Conservation (phyloP, 2,888 invertebrate genomes). For the Keiferia lycopersicella region DNA sequence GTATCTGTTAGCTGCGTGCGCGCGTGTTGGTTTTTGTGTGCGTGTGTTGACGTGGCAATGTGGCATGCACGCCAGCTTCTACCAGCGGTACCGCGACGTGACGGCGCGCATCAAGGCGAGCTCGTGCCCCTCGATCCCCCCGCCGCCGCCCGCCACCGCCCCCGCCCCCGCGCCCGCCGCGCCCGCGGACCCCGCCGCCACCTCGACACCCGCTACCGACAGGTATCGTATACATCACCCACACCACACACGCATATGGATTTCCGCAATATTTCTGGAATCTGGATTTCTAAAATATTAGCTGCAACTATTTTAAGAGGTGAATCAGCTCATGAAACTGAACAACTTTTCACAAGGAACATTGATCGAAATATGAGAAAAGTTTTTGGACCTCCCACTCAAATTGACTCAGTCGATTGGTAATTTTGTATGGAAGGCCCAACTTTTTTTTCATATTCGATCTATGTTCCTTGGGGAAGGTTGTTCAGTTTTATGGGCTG, state of each 20-base stretch:
- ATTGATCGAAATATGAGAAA: too few relatives aligned
- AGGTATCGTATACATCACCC: neutral
- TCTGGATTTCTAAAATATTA: too few relatives aligned
- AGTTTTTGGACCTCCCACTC: too few relatives aligned
- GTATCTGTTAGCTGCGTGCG: neutral
- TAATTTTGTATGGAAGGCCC: too few relatives aligned
- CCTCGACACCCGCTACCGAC: neutral
- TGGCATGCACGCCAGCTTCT: conserved; percentile 84
- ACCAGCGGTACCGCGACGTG: conserved; percentile 93
- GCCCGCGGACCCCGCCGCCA: neutral
- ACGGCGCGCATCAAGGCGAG: conserved; percentile 94
- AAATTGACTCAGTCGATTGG: too few relatives aligned
- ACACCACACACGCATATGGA: neutral
- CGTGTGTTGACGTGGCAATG: conserved; percentile 27
- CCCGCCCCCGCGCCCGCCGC: conserved; percentile 35
- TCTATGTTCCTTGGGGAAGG: too few relatives aligned
- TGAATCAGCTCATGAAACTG: too few relatives aligned
- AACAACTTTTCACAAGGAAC: too few relatives aligned
- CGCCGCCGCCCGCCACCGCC: conserved; percentile 74
- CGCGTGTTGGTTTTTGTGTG: conserved; percentile 11
- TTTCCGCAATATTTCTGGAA: too few relatives aligned
- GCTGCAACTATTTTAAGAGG: too few relatives aligned
- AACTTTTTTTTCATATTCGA: too few relatives aligned
- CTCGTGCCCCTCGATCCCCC: conserved; percentile 88
- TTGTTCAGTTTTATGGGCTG: too few relatives aligned